Evolutionary conservation across 2,797 vertebrate species (phyloP).

Genomic region (Thaleichthys pacificus): DNA sequence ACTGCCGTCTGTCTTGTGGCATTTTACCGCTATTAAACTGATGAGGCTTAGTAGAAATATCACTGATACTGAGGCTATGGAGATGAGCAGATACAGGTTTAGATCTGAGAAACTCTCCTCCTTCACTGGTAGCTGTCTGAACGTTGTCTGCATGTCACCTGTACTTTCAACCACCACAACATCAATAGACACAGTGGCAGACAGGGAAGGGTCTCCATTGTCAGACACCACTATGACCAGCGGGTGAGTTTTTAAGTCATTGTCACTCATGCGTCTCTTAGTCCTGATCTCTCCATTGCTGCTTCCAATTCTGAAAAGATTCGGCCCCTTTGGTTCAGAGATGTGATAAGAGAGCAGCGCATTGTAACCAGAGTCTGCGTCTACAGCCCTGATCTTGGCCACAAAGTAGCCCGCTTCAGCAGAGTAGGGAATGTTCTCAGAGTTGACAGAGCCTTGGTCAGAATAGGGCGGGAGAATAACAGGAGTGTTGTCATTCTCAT

Average conservation of each 20-base stretch:
- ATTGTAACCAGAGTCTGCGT: slow-evolving; percentile 53
- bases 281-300: slow-evolving; percentile 35
- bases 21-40: slow-evolving; percentile 15
- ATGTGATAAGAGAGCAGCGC: slow-evolving; percentile 32
- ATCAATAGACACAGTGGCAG: slow-evolving; percentile 27
- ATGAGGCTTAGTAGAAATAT: slow-evolving; percentile 18
- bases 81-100: slow-evolving; percentile 10
- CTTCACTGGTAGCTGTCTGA: slow-evolving; percentile 6
- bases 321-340: slow-evolving; percentile 28
- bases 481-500: slow-evolving; percentile 52
- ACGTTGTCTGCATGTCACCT: slow-evolving; percentile 11
- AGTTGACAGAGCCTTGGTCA: slow-evolving; percentile 33
- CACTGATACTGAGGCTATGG: slow-evolving; percentile 10
- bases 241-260: slow-evolving; percentile 21
- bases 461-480: slow-evolving; percentile 38
- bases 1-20: slow-evolving; percentile 11
- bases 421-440: slow-evolving; percentile 54
- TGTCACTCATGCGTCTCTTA: slow-evolving; percentile 31
- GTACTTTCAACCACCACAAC: slow-evolving; percentile 35
- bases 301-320: slow-evolving; percentile 36
- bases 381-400: slow-evolving; percentile 34
- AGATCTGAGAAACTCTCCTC: slow-evolving; percentile 24
- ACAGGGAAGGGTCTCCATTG: slow-evolving; percentile 52
- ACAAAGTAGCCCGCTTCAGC: slow-evolving; percentile 48
- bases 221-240: slow-evolving; percentile 58